Evolutionary conservation across 2,888 invertebrate species (phyloP).

Genomic region (Rhingia campestris): DNA sequence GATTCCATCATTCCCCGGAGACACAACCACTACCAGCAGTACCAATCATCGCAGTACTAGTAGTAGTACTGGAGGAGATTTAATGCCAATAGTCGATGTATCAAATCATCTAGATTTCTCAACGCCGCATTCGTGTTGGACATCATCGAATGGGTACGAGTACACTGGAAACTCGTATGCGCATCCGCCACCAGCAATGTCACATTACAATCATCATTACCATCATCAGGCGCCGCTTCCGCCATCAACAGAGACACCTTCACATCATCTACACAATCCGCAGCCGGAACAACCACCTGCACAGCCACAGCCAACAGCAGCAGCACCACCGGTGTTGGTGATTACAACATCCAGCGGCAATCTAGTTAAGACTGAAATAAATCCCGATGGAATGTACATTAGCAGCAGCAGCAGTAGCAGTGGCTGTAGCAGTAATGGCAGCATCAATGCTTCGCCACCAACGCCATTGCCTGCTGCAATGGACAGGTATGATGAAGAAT

Average conservation of each 20-base stretch:
- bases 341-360: slow-evolving; percentile 27
- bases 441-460: slow-evolving; percentile 58
- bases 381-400: slow-evolving; percentile 70
- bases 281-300: slow-evolving; percentile 2
- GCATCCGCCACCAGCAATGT: slow-evolving; percentile 54
- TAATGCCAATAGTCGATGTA: slow-evolving; percentile 40
- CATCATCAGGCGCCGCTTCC: slow-evolving; percentile 55
- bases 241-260: slow-evolving; percentile 20
- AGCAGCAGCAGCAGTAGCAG: slow-evolving; percentile 67
- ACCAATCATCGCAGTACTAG: slow-evolving; percentile 7
- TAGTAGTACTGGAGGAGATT: slow-evolving; percentile 9
- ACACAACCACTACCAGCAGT: slow-evolving; percentile 25
- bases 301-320: slow-evolving; percentile 1
- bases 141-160: slow-evolving; percentile 54
- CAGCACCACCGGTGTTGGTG: slow-evolving; percentile 13
- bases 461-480: slow-evolving; percentile 4
- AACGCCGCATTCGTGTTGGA: slow-evolving; percentile 61
- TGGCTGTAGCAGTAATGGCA: slow-evolving; percentile 67
- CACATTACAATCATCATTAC: slow-evolving; percentile 62
- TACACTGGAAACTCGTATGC: slow-evolving; percentile 65
- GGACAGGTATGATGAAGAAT: not conserved
- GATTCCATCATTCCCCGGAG: slow-evolving; percentile 25
- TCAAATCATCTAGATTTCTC: slow-evolving; percentile 52
- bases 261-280: slow-evolving; percentile 37
- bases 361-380: slow-evolving; percentile 73